These are phyloP conservation scores for Oasisia sp. DNA, from an alignment of 2,888 invertebrate genomes.

Conservation along the genomic window DNA sequence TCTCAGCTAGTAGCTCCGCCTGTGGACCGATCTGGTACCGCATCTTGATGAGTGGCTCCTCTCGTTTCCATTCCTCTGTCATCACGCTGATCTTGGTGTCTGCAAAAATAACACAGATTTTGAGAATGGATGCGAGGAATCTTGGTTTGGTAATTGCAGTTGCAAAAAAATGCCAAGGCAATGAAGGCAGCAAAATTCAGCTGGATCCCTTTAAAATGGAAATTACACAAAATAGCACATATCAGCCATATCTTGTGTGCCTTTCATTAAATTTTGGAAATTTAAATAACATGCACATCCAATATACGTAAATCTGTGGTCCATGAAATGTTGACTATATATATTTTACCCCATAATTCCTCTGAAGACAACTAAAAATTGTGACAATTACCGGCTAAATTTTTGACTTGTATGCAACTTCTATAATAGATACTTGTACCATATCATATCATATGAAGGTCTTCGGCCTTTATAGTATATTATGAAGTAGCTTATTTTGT, in stretches of 20 bases:
- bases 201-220: too few relatives aligned
- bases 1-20: slow-evolving; percentile 36
- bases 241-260: too few relatives aligned
- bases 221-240: too few relatives aligned
- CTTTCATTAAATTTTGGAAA: too few relatives aligned
- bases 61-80: background rate
- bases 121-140: background rate
- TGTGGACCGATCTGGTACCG: slow-evolving; percentile 27
- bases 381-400: too few relatives aligned
- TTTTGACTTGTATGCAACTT: background rate
- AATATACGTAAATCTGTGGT: too few relatives aligned
- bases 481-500: too few relatives aligned
- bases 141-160: too few relatives aligned
- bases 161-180: too few relatives aligned
- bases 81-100: slow-evolving; percentile 14
- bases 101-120: slow-evolving; percentile 25
- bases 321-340: background rate
- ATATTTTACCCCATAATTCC: background rate
- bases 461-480: background rate
- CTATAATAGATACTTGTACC: background rate
- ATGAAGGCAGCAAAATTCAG: too few relatives aligned
- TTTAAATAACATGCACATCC: too few relatives aligned
- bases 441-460: background rate
- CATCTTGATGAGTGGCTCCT: slow-evolving; percentile 17
- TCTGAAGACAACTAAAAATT: background rate